phyloP scores from a whole-genome alignment of 2,888 invertebrate species.

The Melanotus villosus region DNA sequence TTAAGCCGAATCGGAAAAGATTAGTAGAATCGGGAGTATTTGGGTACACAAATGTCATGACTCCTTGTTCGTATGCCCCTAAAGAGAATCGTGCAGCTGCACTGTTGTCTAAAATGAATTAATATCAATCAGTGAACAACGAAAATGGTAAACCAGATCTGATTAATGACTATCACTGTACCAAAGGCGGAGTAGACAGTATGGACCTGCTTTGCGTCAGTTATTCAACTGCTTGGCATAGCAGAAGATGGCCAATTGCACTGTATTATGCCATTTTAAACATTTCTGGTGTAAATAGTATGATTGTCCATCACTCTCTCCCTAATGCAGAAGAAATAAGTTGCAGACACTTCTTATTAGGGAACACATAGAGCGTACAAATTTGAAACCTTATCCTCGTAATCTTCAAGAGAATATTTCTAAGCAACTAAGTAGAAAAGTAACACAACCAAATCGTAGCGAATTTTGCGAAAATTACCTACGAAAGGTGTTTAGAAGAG shows the following conservation, averaged over 20 bases:
- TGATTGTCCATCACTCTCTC: background rate
- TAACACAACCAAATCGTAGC: background rate
- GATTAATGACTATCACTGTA: conserved; percentile 2
- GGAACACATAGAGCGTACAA: background rate
- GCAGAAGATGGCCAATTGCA: background rate
- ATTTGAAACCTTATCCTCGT: background rate
- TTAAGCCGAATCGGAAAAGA: background rate
- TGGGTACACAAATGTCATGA: background rate
- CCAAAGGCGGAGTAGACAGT: background rate
- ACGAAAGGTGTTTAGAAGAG: too few relatives aligned
- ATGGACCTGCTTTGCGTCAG: background rate
- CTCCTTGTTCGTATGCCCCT: conserved; percentile 16
- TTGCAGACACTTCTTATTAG: background rate
- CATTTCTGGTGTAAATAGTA: background rate
- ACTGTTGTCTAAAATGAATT: conserved; percentile 2
- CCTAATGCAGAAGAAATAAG: conserved; percentile 9
- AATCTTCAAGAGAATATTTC: background rate
- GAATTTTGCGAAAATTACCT: too few relatives aligned
- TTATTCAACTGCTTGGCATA: background rate
- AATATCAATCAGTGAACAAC: background rate
- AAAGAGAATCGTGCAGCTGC: background rate
- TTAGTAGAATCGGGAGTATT: background rate
- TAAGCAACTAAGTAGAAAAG: background rate
- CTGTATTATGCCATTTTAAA: background rate
- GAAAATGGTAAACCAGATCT: conserved; percentile 7